Conservation (phyloP, 2,888 invertebrate genomes). For the Erynnis tages region DNA sequence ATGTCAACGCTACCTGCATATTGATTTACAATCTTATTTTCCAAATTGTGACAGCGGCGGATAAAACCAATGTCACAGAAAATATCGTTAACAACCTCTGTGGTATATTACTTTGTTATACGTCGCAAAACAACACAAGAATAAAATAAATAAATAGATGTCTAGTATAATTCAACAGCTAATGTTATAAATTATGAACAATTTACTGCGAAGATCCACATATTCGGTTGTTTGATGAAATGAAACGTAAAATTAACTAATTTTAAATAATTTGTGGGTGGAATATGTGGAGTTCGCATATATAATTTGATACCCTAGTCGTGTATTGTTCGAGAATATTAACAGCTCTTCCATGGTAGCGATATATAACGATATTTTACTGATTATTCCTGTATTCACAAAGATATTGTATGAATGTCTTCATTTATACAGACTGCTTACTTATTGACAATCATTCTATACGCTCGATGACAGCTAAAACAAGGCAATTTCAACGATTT, state of each 20-base stretch:
- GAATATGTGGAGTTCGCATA: conserved; percentile 9
- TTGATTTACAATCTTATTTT: too few relatives aligned
- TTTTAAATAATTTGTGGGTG: conserved; percentile 1
- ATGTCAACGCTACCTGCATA: neutral
- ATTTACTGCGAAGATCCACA: conserved; percentile 8
- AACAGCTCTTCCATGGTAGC: conserved; percentile 4
- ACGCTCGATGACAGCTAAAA: too few relatives aligned
- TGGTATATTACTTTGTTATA: conserved; percentile 45
- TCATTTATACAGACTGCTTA: too few relatives aligned
- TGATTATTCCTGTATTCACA: too few relatives aligned
- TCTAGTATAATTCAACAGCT: conserved; percentile 74
- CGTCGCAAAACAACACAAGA: conserved; percentile 67
- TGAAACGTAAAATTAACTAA: conserved; percentile 10
- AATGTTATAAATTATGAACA: conserved; percentile 45
- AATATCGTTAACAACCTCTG: neutral
- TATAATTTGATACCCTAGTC: conserved; percentile 16
- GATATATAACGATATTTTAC: neutral
- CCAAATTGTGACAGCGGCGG: neutral
- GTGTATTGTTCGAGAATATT: conserved; percentile 7
- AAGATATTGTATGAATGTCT: too few relatives aligned
- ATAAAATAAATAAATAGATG: conserved; percentile 66
- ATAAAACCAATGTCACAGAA: too few relatives aligned
- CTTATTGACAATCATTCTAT: too few relatives aligned
- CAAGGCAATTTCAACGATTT: neutral
- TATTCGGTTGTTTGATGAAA: neutral